Evolutionary conservation across 2,113 vertebrate species (phyloP).

Genomic region (Arizona elegans): DNA sequence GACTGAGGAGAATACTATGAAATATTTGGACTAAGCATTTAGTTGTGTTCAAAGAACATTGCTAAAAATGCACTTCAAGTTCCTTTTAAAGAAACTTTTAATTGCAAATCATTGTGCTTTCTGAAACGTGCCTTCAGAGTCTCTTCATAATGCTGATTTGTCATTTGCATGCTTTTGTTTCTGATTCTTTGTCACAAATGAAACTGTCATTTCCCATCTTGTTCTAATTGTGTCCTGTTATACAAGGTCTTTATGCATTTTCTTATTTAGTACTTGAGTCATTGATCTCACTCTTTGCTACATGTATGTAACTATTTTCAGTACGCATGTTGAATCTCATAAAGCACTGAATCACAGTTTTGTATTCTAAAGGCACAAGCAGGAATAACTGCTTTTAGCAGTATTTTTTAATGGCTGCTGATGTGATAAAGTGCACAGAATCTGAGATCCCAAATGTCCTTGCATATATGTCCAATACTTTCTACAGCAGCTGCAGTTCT

Average conservation of each 20-base stretch:
- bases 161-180: constrained; percentile 36
- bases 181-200: constrained; percentile 16
- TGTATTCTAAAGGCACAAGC: constrained; percentile 70
- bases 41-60: constrained; percentile 67
- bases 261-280: background rate
- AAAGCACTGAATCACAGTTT: constrained; percentile 28
- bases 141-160: constrained; percentile 45
- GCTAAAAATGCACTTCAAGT: constrained; percentile 70
- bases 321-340: constrained; percentile 5
- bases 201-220: constrained; percentile 42
- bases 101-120: constrained; percentile 61
- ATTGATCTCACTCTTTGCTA: background rate
- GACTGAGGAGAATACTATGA: constrained; percentile 66
- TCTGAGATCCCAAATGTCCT: constrained; percentile 39
- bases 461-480: constrained; percentile 43
- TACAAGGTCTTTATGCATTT: constrained; percentile 33
- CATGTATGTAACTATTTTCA: constrained; percentile 14
- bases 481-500: constrained; percentile 61
- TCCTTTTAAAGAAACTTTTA: constrained; percentile 63
- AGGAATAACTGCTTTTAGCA: constrained; percentile 62
- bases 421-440: constrained; percentile 58
- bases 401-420: constrained; percentile 52
- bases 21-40: constrained; percentile 68
- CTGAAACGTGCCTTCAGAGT: constrained; percentile 72
- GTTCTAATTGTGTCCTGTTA: constrained; percentile 31